Conservation (phyloP, 2,888 invertebrate genomes). For the Cyclophora albipunctata region DNA sequence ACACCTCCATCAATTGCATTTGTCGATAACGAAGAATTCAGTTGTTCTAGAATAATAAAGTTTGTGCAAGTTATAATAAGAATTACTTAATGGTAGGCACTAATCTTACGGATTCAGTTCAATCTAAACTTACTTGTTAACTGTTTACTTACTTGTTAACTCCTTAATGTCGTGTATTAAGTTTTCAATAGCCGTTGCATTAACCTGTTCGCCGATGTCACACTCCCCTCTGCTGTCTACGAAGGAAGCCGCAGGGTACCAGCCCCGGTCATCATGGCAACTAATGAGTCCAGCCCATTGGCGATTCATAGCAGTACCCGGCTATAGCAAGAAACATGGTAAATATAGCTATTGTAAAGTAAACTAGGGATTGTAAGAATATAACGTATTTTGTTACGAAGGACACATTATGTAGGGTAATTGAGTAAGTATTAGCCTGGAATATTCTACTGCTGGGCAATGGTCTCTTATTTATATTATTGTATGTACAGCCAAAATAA, state of each 20-base stretch:
- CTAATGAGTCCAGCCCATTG: slow-evolving; percentile 81
- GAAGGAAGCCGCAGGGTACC: slow-evolving; percentile 84
- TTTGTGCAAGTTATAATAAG: too few relatives aligned
- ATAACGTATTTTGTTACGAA: too few relatives aligned
- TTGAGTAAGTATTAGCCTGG: too few relatives aligned
- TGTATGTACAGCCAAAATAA: too few relatives aligned
- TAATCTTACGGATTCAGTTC: too few relatives aligned
- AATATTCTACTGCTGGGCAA: too few relatives aligned
- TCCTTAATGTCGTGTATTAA: slow-evolving; percentile 67
- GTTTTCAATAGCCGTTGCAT: slow-evolving; percentile 71
- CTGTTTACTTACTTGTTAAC: slow-evolving; percentile 54
- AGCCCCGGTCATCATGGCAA: slow-evolving; percentile 78
- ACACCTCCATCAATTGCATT: slow-evolving; percentile 14
- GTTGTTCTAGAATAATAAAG: too few relatives aligned
- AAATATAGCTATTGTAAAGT: not conserved
- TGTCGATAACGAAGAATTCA: too few relatives aligned
- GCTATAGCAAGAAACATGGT: slow-evolving; percentile 21
- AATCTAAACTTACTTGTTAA: not conserved
- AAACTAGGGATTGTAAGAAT: too few relatives aligned
- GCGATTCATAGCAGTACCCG: slow-evolving; percentile 23
- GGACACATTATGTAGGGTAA: too few relatives aligned
- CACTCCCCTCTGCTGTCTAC: slow-evolving; percentile 75
- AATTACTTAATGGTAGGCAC: too few relatives aligned
- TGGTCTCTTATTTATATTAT: too few relatives aligned
- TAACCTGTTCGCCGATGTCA: slow-evolving; percentile 55